Base-by-base conservation (phyloP, 2,888 invertebrate species). In the Leucozona laternaria region DNA sequence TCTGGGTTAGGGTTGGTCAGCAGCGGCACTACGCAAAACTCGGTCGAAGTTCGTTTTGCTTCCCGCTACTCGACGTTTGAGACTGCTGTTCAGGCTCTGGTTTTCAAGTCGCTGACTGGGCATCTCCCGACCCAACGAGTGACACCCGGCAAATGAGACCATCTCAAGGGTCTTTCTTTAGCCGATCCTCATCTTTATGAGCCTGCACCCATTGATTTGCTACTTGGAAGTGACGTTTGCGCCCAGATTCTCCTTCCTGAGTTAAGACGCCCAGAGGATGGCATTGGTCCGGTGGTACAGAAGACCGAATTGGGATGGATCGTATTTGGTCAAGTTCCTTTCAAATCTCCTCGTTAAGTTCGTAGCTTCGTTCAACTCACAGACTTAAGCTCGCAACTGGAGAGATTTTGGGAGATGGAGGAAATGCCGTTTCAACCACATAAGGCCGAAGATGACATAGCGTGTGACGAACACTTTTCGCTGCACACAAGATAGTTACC, bases 1-100 rank as follows among this genome's bases (percentile, higher is more conserved):
- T 77, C 68, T 50, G 68, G 68, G 50, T 31, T 60, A 37, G 60
- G 70, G 28, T 70, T 58, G 70, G 78, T 70, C 70, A 70, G 25
- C 58, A 76, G 76, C 13, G 55, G 50, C 66, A 40, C 8, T 3
- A 60, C 60, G 34, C 34, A 58, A 25, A 31, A 28, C 48, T 45
- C 22, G 34, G 45, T 77, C 66, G 58, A 68, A 10, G 17, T 68
- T n/a, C 15, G 13, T 25, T 31, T 78, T 28, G n/a, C 34, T 1
- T 72, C 62, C 34, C 20, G 40, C 55, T 66, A 72, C n/a, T 64
- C 45, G 53, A 15, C 53, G 6, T 72, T 45, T 45, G n/a, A 70
- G 70, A 53, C 8, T 2, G 71, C 45, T 40, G 22, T 43, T 34
- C 45, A 81, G 75, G 80, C 80, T 25, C 37, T 62, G 20, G 55